phyloP scores from a whole-genome alignment of 2,888 invertebrate species.

The Catocala fraxini region DNA sequence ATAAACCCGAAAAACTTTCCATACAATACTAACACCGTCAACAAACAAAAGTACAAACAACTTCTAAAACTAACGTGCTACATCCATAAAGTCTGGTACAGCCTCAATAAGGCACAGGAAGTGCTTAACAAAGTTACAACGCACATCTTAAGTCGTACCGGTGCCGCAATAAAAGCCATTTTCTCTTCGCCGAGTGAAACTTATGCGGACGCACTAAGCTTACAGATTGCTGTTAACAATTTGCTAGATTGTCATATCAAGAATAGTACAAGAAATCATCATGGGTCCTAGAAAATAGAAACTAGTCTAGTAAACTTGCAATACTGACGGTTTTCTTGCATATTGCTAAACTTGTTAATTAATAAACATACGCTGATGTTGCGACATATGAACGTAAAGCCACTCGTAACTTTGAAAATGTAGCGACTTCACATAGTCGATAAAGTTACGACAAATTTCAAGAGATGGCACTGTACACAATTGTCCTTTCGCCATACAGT shows the following conservation, averaged over 20 bases:
- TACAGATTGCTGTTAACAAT: background rate
- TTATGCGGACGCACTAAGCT: background rate
- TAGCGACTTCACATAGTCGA: too few relatives aligned
- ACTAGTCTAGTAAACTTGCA: too few relatives aligned
- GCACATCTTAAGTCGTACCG: conserved; percentile 3
- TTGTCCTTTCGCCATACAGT: too few relatives aligned
- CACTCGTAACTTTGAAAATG: too few relatives aligned
- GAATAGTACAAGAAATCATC: too few relatives aligned
- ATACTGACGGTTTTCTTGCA: too few relatives aligned
- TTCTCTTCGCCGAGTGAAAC: background rate
- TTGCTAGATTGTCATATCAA: background rate
- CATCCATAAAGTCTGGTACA: conserved; percentile 7
- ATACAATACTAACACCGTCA: background rate
- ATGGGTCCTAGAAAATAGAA: too few relatives aligned
- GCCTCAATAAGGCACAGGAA: conserved; percentile 10
- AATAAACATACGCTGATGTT: too few relatives aligned
- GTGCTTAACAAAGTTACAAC: conserved; percentile 15
- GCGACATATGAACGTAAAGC: too few relatives aligned
- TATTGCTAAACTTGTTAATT: too few relatives aligned
- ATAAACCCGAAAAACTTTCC: background rate
- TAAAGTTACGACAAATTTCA: too few relatives aligned
- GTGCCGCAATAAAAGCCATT: conserved; percentile 11
- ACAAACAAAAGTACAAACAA: conserved; percentile 3
- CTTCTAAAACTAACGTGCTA: conserved; percentile 4
- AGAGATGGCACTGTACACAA: too few relatives aligned